Base-by-base conservation (phyloP, 2,113 vertebrate species). In the Engraulis encrasicolus region DNA sequence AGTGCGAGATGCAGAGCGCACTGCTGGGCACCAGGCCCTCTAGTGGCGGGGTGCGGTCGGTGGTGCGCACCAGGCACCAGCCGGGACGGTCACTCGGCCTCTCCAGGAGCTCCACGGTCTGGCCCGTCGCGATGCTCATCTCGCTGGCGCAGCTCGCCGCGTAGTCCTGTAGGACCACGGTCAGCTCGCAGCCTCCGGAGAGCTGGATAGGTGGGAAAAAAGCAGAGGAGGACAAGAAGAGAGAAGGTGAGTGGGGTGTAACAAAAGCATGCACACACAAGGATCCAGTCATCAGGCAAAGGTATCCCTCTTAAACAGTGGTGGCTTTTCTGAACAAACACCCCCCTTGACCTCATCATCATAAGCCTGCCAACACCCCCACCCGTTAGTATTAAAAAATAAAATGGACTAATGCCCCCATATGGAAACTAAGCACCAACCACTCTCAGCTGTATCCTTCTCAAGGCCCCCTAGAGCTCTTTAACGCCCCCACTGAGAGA, bases 21-120 rank as follows among this genome's bases (percentile, higher is more conserved):
- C 96, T 96, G 93, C 97, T 97, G 91, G 98, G 98, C 0, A 99
- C 98, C 91, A 99, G 96, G 12, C 98, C 98, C 89, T 99, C 98
- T 91, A 96, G 96, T 0, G 97, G 96, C 0, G 97, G 98, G 82
- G 92, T 98, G 45, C 96, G 89, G 19, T 99, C 98, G 0, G 97
- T 99, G 84, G 97, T 99, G 20, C 97, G 93, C 0, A 99, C 97
- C 90, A 99, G 93, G 78, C 97, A 99, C 98, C 98, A 99, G 61
- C 97, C 97, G 0, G 98, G 97, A 19, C 97, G 94, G 90, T 99
- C 98, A 0, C 96, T 97, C 0, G 97, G 97, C 83, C 96, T 93
- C 92, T 99, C 98, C 91, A 99, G 88, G 85, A 99, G 95, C 94
- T 99, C 98, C 89, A 99, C 97, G 0, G 98, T 99, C 94, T 99